These are phyloP conservation scores for Sympetrum striolatum DNA, from an alignment of 2,888 invertebrate species.

Conservation along the genomic window DNA sequence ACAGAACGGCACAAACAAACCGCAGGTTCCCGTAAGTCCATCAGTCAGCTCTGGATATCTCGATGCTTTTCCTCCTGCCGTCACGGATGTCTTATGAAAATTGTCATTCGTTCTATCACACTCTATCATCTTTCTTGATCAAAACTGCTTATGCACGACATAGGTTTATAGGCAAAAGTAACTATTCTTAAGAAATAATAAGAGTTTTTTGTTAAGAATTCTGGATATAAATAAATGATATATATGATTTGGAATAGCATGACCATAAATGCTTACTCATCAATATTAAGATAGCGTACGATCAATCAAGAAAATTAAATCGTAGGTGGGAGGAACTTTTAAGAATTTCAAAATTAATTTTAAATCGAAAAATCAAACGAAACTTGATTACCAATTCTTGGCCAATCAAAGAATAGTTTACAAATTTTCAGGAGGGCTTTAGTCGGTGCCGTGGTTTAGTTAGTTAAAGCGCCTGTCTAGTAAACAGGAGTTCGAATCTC, in stretches of 20 bases:
- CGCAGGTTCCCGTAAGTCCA: neutral
- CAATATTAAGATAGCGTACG: too few relatives aligned
- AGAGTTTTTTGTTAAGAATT: too few relatives aligned
- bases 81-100: neutral
- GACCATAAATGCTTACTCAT: too few relatives aligned
- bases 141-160: neutral
- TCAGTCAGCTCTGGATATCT: neutral
- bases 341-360: too few relatives aligned
- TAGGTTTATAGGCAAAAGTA: too few relatives aligned
- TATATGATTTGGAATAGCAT: too few relatives aligned
- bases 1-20: neutral
- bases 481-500: constrained; percentile 39
- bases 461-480: constrained; percentile 38
- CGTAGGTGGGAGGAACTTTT: too few relatives aligned
- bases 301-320: too few relatives aligned
- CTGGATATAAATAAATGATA: too few relatives aligned
- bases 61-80: neutral
- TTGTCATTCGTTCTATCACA: neutral
- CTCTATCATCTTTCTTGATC: neutral
- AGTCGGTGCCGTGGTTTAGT: constrained; percentile 21
- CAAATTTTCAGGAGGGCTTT: neutral
- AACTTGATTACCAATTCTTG: neutral
- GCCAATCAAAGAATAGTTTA: neutral
- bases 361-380: neutral
- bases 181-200: too few relatives aligned